phyloP scores from a whole-genome alignment of 2,113 vertebrate species.

The Perognathus longimembris region DNA sequence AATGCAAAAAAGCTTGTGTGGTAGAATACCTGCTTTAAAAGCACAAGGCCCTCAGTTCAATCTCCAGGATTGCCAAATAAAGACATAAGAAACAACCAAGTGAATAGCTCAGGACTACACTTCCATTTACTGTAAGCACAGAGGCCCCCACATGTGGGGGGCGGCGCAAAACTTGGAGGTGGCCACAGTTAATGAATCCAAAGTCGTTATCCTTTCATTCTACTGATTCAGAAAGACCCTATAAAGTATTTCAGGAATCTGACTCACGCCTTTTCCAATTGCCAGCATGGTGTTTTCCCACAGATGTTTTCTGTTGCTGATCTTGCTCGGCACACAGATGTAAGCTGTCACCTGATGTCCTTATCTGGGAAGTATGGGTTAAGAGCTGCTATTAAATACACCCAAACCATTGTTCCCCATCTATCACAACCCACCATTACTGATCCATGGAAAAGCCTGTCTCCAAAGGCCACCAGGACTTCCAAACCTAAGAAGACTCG shows the following conservation, averaged over 20 bases:
- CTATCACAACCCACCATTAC: constrained; percentile 37
- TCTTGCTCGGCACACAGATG: neutral
- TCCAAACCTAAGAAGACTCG: constrained; percentile 32
- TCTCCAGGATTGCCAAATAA: too few relatives aligned
- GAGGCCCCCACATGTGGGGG: neutral
- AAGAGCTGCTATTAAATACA: constrained; percentile 57
- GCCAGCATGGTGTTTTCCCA: neutral
- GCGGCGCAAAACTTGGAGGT: neutral
- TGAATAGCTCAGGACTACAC: neutral
- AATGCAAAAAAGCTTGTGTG: too few relatives aligned
- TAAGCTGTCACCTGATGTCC: constrained; percentile 62
- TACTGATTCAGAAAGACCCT: neutral
- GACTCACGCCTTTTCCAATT: neutral
- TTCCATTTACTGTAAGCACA: neutral
- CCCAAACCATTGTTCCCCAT: constrained; percentile 59
- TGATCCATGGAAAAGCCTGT: constrained; percentile 52
- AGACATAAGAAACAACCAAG: neutral
- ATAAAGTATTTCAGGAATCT: neutral
- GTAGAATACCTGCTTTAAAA: too few relatives aligned
- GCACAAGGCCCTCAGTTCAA: too few relatives aligned
- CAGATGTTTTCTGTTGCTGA: neutral
- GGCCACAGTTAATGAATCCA: neutral
- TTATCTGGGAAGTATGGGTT: constrained; percentile 68
- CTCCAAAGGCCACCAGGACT: constrained; percentile 58
- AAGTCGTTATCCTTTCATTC: neutral